Percentiles rank a stretch among this genome's conserved stretches.
Evolutionary conservation across 2,797 vertebrate species (phyloP).

Genomic region (Sebastes variabilis): DNA sequence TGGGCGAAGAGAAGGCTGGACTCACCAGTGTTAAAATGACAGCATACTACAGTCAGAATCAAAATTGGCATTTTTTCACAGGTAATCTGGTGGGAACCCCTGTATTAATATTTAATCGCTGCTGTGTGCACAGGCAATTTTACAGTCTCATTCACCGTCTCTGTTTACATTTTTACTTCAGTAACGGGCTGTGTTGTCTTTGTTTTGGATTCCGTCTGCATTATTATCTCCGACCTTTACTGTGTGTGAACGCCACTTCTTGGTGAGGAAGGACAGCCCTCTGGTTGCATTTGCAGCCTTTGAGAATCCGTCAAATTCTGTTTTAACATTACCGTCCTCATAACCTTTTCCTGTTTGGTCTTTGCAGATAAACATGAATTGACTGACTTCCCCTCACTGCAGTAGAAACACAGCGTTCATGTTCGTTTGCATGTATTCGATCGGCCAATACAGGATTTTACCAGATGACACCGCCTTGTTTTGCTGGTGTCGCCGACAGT

Average conservation of each 20-base stretch:
- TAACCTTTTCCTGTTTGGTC: not conserved
- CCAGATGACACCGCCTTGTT: too few relatives aligned
- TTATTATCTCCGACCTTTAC: not conserved
- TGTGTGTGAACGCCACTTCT: not conserved
- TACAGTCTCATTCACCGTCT: not conserved
- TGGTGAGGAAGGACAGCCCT: not conserved
- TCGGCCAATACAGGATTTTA: not conserved
- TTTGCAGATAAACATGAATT: not conserved
- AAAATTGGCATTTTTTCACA: not conserved
- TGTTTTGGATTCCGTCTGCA: not conserved
- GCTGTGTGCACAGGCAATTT: not conserved
- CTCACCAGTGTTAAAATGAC: not conserved
- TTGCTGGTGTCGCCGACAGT: not conserved
- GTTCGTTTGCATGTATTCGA: not conserved
- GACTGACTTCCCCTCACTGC: not conserved
- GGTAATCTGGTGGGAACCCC: not conserved
- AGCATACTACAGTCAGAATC: not conserved
- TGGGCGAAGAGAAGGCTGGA: constrained; percentile 12
- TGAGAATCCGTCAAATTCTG: not conserved
- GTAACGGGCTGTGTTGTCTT: not conserved
- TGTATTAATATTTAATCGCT: not conserved
- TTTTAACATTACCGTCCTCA: not conserved
- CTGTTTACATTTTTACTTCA: not conserved
- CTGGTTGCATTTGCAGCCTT: not conserved
- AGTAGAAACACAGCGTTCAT: not conserved